A percentile compares a stretch with the other conserved stretches of the same genome.
These are phyloP conservation scores for Cryptotis parvus DNA, from an alignment of 2,113 vertebrate genomes.

Conservation along the genomic window DNA sequence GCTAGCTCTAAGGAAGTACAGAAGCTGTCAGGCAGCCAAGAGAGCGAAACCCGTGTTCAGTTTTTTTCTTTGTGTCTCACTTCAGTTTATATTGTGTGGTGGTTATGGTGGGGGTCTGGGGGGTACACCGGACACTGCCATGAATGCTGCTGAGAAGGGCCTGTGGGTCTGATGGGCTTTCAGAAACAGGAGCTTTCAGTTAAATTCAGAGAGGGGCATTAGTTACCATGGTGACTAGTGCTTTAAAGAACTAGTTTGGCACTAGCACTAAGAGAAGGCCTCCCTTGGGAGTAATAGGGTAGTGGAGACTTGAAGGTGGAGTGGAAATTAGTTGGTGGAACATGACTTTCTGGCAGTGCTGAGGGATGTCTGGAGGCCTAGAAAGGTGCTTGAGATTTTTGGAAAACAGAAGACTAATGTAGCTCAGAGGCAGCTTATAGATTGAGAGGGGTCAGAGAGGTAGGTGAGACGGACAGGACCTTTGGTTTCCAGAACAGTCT, in stretches of 20 bases:
- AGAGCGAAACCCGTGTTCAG: not conserved
- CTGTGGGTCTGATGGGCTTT: not conserved
- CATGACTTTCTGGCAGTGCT: slow-evolving; percentile 37
- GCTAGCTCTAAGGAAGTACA: not conserved
- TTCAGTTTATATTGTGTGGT: not conserved
- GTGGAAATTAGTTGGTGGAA: slow-evolving; percentile 62
- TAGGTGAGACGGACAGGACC: not conserved
- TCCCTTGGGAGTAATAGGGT: slow-evolving; percentile 31
- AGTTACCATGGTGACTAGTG: slow-evolving; percentile 44
- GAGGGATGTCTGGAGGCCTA: slow-evolving; percentile 22
- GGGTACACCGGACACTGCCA: not conserved
- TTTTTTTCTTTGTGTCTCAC: not conserved
- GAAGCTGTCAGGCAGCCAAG: not conserved
- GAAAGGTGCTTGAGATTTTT: not conserved
- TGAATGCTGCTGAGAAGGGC: not conserved
- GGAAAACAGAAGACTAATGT: not conserved
- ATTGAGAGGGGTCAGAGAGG: not conserved
- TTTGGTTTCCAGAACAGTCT: not conserved
- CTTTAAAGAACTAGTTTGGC: not conserved
- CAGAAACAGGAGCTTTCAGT: slow-evolving; percentile 1
- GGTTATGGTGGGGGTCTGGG: not conserved
- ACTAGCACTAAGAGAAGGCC: not conserved
- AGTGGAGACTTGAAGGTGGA: slow-evolving; percentile 30
- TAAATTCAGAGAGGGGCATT: not conserved
- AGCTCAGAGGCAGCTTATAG: not conserved